These are phyloP conservation scores for Nesidiocoris tenuis DNA, from an alignment of 2,888 invertebrate species.

Conservation along the genomic window DNA sequence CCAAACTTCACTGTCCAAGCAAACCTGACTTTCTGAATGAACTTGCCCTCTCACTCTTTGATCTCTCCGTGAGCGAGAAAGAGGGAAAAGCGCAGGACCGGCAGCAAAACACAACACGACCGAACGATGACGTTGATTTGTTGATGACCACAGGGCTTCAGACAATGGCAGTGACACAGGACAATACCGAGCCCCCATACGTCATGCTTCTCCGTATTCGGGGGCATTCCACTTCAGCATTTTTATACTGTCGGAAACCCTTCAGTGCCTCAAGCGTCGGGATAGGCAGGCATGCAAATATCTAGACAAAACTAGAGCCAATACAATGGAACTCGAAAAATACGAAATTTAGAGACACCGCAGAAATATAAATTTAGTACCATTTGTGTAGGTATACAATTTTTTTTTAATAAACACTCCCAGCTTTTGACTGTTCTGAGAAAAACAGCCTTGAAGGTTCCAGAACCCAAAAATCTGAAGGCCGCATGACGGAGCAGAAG, in stretches of 20 bases:
- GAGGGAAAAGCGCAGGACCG: not conserved
- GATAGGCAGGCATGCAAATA: no score
- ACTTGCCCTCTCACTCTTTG: not conserved
- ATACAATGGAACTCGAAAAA: no score
- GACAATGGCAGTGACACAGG: conserved; percentile 36
- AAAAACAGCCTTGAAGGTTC: no score
- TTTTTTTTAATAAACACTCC: no score
- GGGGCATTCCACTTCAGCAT: conserved; percentile 28
- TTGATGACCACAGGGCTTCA: conserved; percentile 21
- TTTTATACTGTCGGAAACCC: conserved; percentile 15
- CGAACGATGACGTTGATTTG: conserved; percentile 38
- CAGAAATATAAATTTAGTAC: no score
- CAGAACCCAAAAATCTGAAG: no score
- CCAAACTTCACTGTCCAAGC: conserved; percentile 23
- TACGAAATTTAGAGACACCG: no score
- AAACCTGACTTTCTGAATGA: conserved; percentile 11
- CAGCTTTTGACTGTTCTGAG: no score
- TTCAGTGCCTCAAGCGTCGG: no score
- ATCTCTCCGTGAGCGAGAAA: not conserved
- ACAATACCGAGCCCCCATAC: conserved; percentile 34
- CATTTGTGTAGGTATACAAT: no score
- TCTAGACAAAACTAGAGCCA: no score
- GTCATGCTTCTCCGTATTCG: conserved; percentile 27
- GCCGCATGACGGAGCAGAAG: no score
- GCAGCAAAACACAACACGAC: not conserved